Evolutionary conservation across 2,888 invertebrate genomes (phyloP), one percentile per base, ranked within the genome.

Genomic region (Neoscelio sp.): DNA sequence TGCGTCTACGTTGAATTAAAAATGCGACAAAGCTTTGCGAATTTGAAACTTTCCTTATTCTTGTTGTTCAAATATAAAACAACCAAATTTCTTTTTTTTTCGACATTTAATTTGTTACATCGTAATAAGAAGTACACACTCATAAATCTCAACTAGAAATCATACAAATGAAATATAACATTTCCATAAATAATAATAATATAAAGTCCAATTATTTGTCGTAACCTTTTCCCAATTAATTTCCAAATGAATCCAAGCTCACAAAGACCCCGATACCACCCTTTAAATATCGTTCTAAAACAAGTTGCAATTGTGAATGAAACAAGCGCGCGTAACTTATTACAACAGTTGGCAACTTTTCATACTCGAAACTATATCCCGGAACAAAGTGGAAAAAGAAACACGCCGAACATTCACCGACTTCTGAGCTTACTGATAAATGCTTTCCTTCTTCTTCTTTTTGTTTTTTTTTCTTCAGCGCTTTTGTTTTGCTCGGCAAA

Each of bases 401-500:
- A 71, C 46, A 60, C 15, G 56, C 6, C 17, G 46, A 40, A 58
- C 58, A 70, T 10, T n/a, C 28, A 58, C 50, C 42, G 70, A 50
- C 42, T 50, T 60, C 42, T 64, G 52, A 46, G 46, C 54, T 26
- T 28, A 15, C 58, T 60, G 73, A 78, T 75, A 75, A 75, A 40
- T 50, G 62, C 42, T 80, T 67, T 62, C 30, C 33, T 38, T 17
- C 28, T 20, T n/a, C n/a, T n/a, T n/a, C n/a, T n/a, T n/a, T n/a
- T n/a, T n/a, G n/a, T n/a, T n/a, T n/a, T 2, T 62, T 64, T 73
- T 64, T 35, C 15, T 12, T 52, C 17, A 62, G 40, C 6, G 44
- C 67, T 67, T 67, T 60, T 75, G 75, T 75, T 74, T 58, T 60
- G 50, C 17, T n/a, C 35, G 8, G 60, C 50, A 70, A 78, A 80